A percentile compares a stretch with the other conserved stretches of the same genome.
phyloP scores from a whole-genome alignment of 2,113 vertebrate genomes.

The Anguilla rostrata region DNA sequence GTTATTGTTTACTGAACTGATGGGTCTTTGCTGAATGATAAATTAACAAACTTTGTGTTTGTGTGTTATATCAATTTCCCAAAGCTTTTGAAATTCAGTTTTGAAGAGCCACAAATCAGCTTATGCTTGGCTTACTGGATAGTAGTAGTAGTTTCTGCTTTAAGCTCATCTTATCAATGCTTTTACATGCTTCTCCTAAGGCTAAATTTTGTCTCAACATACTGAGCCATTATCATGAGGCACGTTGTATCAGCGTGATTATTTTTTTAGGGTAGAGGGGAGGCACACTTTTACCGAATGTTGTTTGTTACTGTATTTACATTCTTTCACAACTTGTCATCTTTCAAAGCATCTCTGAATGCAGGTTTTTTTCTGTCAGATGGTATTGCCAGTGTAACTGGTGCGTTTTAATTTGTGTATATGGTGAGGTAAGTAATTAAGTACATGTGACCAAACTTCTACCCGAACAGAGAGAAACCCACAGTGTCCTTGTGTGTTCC shows the following conservation, averaged over 20 bases:
- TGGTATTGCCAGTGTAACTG: no score
- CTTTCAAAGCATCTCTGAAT: no score
- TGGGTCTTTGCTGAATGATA: conserved; percentile 9
- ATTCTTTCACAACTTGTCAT: background rate
- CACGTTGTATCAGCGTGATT: background rate
- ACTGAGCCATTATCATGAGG: background rate
- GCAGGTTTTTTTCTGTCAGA: no score
- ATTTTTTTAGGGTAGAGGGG: background rate
- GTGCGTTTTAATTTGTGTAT: background rate
- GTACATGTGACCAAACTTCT: background rate
- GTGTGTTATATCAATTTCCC: background rate
- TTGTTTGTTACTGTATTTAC: background rate
- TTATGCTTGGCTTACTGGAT: conserved; percentile 1
- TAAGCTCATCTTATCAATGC: conserved; percentile 3
- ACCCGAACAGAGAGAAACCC: background rate
- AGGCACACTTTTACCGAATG: background rate
- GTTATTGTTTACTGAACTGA: background rate
- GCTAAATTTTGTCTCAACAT: background rate
- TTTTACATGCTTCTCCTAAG: background rate
- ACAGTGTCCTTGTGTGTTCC: conserved; percentile 17
- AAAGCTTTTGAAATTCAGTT: background rate
- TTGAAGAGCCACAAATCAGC: background rate
- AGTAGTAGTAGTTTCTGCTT: background rate
- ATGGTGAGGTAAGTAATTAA: background rate
- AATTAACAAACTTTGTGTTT: background rate